phyloP scores from a whole-genome alignment of 2,113 vertebrate species.

The Falcunculus frontatus region DNA sequence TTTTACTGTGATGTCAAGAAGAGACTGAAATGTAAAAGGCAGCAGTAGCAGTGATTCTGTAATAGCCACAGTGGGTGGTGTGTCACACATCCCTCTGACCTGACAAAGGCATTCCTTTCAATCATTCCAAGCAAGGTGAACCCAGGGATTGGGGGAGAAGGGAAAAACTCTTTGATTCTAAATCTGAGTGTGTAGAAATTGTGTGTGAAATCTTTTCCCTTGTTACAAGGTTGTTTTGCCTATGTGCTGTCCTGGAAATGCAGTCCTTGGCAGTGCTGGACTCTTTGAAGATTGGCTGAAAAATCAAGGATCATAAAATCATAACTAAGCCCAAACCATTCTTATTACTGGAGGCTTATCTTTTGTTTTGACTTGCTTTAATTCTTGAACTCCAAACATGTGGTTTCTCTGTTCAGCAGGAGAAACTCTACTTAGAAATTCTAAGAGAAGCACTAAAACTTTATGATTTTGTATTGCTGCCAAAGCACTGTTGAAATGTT shows the following conservation, averaged over 20 bases:
- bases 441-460: neutral
- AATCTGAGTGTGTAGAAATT: neutral
- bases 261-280: neutral
- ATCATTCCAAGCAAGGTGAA: neutral
- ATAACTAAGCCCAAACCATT: neutral
- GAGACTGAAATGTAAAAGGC: neutral
- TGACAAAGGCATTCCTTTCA: neutral
- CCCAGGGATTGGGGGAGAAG: neutral
- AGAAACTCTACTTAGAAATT: neutral
- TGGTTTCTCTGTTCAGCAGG: neutral
- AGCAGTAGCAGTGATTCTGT: neutral
- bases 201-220: neutral
- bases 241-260: neutral
- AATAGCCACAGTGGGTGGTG: rapidly evolving
- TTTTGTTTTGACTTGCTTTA: neutral
- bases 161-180: neutral
- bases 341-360: neutral
- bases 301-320: neutral
- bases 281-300: neutral
- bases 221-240: neutral
- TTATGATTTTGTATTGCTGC: neutral
- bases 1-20: neutral
- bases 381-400: neutral
- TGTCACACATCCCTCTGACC: neutral
- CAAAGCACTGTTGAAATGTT: neutral